Percentiles rank a stretch among this genome's conserved stretches.
These are phyloP conservation scores for Synanthedon formicaeformis DNA, from an alignment of 2,888 invertebrate species.

Conservation along the genomic window DNA sequence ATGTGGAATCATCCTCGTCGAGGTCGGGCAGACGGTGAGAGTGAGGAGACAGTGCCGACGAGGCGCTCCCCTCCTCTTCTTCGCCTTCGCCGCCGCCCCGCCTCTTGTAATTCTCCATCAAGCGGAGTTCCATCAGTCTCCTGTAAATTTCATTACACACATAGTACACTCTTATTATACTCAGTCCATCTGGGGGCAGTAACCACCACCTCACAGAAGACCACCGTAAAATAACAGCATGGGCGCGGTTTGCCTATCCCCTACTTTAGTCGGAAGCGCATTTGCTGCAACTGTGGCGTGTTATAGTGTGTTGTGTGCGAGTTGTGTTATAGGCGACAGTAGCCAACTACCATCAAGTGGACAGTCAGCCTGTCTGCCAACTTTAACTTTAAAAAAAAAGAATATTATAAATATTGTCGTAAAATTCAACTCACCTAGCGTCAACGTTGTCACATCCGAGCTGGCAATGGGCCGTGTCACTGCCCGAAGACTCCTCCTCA, in stretches of 20 bases:
- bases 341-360: too few species aligned
- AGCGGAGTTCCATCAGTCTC: constrained; percentile 73
- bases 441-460: constrained; percentile 61
- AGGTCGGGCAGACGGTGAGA: constrained; percentile 95
- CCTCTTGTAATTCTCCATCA: constrained; percentile 61
- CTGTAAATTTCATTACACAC: constrained; percentile 27
- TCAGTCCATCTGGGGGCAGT: background rate
- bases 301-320: too few species aligned
- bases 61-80: constrained; percentile 88
- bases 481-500: constrained; percentile 72
- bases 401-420: too few species aligned
- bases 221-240: too few species aligned
- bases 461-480: constrained; percentile 64
- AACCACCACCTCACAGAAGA: too few species aligned
- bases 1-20: constrained; percentile 87
- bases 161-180: background rate
- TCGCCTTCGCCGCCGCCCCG: constrained; percentile 73
- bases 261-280: too few species aligned
- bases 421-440: constrained; percentile 34
- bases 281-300: too few species aligned
- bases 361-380: too few species aligned
- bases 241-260: too few species aligned
- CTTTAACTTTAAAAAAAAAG: too few species aligned
- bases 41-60: constrained; percentile 92
- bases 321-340: too few species aligned